Base-by-base conservation (phyloP, 2,888 invertebrate species). In the Drosophila barbarae region DNA sequence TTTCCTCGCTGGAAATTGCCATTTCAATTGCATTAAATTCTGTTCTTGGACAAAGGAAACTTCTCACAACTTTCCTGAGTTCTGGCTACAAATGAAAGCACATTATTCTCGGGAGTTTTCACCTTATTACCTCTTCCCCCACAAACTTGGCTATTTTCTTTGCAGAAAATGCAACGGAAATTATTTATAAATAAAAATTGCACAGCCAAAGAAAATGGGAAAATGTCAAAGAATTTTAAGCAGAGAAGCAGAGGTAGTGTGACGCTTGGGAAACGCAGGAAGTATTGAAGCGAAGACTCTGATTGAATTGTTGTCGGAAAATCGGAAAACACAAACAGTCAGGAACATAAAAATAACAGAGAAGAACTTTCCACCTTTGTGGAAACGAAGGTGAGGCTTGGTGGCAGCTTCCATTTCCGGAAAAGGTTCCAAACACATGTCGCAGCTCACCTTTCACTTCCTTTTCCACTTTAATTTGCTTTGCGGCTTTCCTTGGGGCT, bases 101-200 rank as follows among this genome's bases (percentile, higher is more conserved):
- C 56, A 61, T 69, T 56, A 44, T 49, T 61, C 49, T 26, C 18
- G 1, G 9, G 10, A 61, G 44, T 32, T 49, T 47, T 26, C 30
- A 28, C 21, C 35, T 34, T 65, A 53, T 46, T 60, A 38, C 53
- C 52, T 12, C 28, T 12, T 18, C 9, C 28, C 26, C 2, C 2
- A 2, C 51, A 50, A 8, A 13, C 10, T 23, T 32, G 34, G 34
- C 32, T 39, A 18, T 51, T 44, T 51, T 36, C 67, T 36, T 52
- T 67, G 57, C 1, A 10, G 42, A 39, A 56, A 69, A 44, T 61
- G 63, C 70, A 70, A 39, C 56, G 54, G 56, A 63, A 69, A 56
- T 63, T 63, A 57, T 57, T 70, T 50, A 52, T 18, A 71, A 63
- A 54, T 57, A 51, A 46, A 54, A 63, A 53, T 28, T 55, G 41